Percentiles rank a stretch among this genome's conserved stretches.
Conservation (phyloP, 2,888 invertebrate species). For the Eulithis prunata region DNA sequence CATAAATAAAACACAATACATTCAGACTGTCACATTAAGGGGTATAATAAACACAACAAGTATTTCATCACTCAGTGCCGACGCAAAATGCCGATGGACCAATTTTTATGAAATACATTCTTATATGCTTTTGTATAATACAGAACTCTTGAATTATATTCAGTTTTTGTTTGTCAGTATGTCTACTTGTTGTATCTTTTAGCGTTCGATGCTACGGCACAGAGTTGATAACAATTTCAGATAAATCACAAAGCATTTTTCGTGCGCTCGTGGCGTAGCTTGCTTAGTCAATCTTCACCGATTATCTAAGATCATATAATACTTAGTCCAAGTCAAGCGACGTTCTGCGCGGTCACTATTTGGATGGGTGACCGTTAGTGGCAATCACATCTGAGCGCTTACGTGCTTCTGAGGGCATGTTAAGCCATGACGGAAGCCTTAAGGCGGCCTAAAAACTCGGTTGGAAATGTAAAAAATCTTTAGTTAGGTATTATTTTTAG, state of each 20-base stretch:
- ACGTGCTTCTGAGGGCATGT: too few relatives aligned
- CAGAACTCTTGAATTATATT: slow-evolving; percentile 46
- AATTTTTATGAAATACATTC: slow-evolving; percentile 48
- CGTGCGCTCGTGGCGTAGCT: too few relatives aligned
- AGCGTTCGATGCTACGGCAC: slow-evolving; percentile 37
- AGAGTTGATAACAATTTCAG: slow-evolving; percentile 45
- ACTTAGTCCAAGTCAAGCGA: too few relatives aligned
- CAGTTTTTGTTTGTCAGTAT: slow-evolving; percentile 41
- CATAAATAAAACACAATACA: slow-evolving; percentile 62
- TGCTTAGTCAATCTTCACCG: too few relatives aligned
- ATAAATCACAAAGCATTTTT: slow-evolving; percentile 32
- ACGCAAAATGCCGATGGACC: slow-evolving; percentile 56
- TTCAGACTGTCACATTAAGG: slow-evolving; percentile 76
- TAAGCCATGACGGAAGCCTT: too few relatives aligned
- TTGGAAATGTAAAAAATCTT: too few relatives aligned
- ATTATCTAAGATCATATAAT: too few relatives aligned
- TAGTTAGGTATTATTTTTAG: too few relatives aligned
- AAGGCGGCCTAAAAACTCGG: too few relatives aligned
- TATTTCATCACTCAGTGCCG: slow-evolving; percentile 64
- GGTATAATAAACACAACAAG: slow-evolving; percentile 67
- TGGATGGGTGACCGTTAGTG: too few relatives aligned
- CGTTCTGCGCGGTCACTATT: too few relatives aligned
- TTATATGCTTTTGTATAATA: slow-evolving; percentile 39
- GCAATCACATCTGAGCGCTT: too few relatives aligned
- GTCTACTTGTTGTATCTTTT: slow-evolving; percentile 49